Evolutionary conservation across 2,888 invertebrate genomes (phyloP).

Genomic region (Yponomeuta malinellus): DNA sequence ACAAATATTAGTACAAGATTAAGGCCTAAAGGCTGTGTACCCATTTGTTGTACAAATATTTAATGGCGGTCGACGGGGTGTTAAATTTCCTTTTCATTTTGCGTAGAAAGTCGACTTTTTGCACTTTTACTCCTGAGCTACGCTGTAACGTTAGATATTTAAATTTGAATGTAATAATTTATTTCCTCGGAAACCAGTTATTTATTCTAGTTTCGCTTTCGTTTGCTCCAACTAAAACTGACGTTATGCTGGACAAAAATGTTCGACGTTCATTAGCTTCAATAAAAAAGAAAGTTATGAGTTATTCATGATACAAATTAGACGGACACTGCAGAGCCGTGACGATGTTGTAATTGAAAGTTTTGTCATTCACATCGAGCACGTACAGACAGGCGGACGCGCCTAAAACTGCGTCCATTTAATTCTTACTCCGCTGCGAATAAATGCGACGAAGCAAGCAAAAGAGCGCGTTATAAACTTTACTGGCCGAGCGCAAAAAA

Average conservation of each 20-base stretch:
- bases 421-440: background rate
- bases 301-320: conserved; percentile 11
- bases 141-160: conserved; percentile 3
- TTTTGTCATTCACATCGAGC: background rate
- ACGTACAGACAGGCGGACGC: background rate
- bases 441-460: background rate
- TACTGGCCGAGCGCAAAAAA: background rate
- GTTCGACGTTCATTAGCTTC: conserved; percentile 5
- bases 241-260: conserved; percentile 2
- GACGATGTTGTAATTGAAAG: conserved; percentile 7
- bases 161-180: conserved; percentile 2
- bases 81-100: conserved; percentile 49
- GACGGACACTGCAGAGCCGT: background rate
- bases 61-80: conserved; percentile 34
- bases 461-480: background rate
- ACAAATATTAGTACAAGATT: conserved; percentile 43
- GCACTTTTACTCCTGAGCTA: conserved; percentile 12
- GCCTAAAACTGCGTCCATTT: background rate
- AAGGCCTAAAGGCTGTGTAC: conserved; percentile 41
- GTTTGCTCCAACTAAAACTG: background rate
- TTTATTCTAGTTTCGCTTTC: conserved; percentile 14
- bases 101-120: conserved; percentile 40
- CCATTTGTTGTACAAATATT: conserved; percentile 59
- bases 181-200: conserved; percentile 5
- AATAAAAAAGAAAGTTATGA: conserved; percentile 15